These are phyloP conservation scores for Andrena fulva DNA, from an alignment of 2,888 invertebrate species.

Conservation along the genomic window DNA sequence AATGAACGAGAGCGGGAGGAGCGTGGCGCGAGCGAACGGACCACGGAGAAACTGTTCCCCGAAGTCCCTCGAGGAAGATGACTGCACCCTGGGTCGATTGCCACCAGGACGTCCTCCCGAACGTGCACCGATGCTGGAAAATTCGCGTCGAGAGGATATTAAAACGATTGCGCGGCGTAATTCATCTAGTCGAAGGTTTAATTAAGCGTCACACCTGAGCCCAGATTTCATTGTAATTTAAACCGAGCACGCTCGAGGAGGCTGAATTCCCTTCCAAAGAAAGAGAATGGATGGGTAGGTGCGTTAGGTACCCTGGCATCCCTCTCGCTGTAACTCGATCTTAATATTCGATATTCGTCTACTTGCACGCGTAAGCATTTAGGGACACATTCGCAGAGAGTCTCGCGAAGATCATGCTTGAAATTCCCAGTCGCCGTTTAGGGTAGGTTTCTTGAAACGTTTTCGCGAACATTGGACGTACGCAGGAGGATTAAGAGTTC, in stretches of 20 bases:
- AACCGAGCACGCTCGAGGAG: no score
- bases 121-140: background rate
- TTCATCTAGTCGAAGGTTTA: no score
- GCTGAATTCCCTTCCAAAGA: no score
- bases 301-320: no score
- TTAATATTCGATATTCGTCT: no score
- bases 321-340: no score
- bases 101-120: background rate
- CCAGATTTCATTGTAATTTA: no score
- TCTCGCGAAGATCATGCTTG: background rate
- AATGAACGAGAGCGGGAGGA: background rate
- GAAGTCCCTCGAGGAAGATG: background rate
- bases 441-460: background rate
- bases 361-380: no score
- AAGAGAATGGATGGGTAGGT: no score
- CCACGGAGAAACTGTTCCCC: background rate
- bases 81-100: background rate
- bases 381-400: background rate
- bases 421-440: background rate
- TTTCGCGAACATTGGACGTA: background rate
- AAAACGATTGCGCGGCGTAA: background rate
- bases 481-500: background rate
- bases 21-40: background rate
- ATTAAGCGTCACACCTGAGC: no score
- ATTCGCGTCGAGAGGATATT: background rate